Conservation (phyloP, 2,113 vertebrate genomes). For the Alligator sinensis region DNA sequence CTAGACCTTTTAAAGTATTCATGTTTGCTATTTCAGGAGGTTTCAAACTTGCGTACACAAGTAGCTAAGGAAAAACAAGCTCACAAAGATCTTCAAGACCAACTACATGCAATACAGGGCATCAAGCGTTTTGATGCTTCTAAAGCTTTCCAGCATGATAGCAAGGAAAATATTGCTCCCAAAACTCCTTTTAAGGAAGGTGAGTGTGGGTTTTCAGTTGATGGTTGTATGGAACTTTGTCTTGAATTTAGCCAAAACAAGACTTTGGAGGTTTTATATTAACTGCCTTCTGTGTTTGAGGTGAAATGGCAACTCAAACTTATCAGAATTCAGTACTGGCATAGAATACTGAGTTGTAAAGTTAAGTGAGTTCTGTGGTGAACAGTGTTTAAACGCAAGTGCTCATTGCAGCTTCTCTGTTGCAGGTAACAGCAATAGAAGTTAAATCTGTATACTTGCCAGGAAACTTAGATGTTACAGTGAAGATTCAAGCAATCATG, state of each 20-base stretch:
- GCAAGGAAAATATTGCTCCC: slow-evolving; percentile 88
- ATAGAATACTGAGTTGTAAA: too few relatives aligned
- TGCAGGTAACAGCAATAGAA: slow-evolving; percentile 65
- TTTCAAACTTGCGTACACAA: slow-evolving; percentile 83
- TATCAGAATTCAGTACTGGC: too few relatives aligned
- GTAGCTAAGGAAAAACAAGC: slow-evolving; percentile 82
- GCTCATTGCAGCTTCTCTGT: neutral
- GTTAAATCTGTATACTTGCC: fast-evolving
- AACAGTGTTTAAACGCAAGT: too few relatives aligned
- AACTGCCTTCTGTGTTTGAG: neutral
- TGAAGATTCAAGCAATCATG: neutral
- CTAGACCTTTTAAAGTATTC: neutral
- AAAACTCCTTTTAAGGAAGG: slow-evolving; percentile 85
- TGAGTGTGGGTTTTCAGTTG: slow-evolving; percentile 34
- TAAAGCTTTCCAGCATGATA: slow-evolving; percentile 89
- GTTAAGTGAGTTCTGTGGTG: too few relatives aligned
- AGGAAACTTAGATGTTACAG: fast-evolving
- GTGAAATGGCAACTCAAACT: neutral
- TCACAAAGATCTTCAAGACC: slow-evolving; percentile 81
- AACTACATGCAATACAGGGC: slow-evolving; percentile 77
- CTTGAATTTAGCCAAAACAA: neutral
- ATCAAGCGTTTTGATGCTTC: slow-evolving; percentile 86
- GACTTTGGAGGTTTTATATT: fast-evolving
- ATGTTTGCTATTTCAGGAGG: slow-evolving; percentile 78
- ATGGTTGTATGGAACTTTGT: fast-evolving